Evolutionary conservation across 2,888 invertebrate species (phyloP).

Genomic region (Morinoia aosen): DNA sequence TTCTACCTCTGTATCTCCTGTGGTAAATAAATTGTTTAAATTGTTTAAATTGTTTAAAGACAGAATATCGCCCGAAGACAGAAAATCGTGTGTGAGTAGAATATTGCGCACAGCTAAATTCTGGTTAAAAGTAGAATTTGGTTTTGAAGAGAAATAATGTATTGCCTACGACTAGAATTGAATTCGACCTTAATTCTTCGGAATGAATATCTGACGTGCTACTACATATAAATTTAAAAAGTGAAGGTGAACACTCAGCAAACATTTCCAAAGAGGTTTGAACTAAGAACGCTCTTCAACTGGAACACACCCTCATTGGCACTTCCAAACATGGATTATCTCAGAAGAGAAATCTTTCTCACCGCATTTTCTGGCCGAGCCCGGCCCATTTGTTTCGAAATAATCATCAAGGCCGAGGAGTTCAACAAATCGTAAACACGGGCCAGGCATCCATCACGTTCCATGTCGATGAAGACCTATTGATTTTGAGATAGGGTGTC

Average conservation of each 20-base stretch:
- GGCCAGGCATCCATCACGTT: not conserved
- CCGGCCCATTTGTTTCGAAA: slow-evolving; percentile 20
- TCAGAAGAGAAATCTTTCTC: not conserved
- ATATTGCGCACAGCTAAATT: too few relatives aligned
- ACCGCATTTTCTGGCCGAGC: not conserved
- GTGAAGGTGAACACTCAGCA: not conserved
- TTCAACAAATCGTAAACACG: slow-evolving; percentile 33
- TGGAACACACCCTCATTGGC: not conserved
- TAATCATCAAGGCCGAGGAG: slow-evolving; percentile 36
- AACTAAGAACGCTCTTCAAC: not conserved
- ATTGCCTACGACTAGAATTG: too few relatives aligned
- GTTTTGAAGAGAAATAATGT: too few relatives aligned
- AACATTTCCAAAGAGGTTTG: not conserved
- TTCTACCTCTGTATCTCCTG: too few relatives aligned
- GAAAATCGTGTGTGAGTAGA: too few relatives aligned
- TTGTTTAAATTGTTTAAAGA: too few relatives aligned
- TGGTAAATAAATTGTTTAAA: too few relatives aligned
- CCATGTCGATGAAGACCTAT: slow-evolving; percentile 37
- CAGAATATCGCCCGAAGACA: too few relatives aligned
- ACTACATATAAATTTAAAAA: not conserved
- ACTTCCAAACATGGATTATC: not conserved
- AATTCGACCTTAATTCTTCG: not conserved
- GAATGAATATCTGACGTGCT: not conserved
- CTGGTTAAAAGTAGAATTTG: too few relatives aligned
- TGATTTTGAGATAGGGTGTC: slow-evolving; percentile 18